A percentile compares a stretch with the other conserved stretches of the same genome.
Evolutionary conservation across 2,797 vertebrate genomes (phyloP).

Genomic region (Scomberomorus guttatus): DNA sequence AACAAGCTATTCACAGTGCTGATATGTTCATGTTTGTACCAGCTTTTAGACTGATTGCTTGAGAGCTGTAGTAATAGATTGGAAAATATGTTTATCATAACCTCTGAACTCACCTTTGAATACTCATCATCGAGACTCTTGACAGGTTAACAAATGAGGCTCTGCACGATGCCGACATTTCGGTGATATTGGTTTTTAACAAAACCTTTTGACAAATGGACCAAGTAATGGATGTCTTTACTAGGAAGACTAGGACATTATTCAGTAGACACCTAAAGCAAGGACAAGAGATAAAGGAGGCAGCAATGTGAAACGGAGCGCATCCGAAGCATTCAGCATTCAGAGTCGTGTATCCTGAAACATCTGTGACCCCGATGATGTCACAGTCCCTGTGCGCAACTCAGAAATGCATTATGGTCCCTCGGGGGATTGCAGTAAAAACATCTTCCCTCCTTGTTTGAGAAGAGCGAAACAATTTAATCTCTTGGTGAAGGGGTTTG

Average conservation of each 20-base stretch:
- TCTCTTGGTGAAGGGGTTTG: conserved; percentile 31
- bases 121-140: conserved; percentile 32
- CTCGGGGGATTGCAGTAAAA: conserved; percentile 63
- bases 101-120: conserved; percentile 52
- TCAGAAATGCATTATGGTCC: conserved; percentile 65
- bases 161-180: conserved; percentile 31
- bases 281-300: conserved; percentile 29
- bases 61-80: conserved; percentile 30
- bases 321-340: conserved; percentile 63
- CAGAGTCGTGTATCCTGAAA: conserved; percentile 50
- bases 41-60: conserved; percentile 38
- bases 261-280: conserved; percentile 8
- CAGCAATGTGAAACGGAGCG: conserved; percentile 53
- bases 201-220: conserved; percentile 33
- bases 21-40: conserved; percentile 28
- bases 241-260: conserved; percentile 3
- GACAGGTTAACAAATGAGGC: conserved; percentile 59
- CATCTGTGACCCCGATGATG: conserved; percentile 65
- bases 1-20: conserved; percentile 20
- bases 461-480: conserved; percentile 54
- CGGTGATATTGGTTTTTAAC: conserved; percentile 34
- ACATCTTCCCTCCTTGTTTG: conserved; percentile 66
- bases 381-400: conserved; percentile 44
- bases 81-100: conserved; percentile 41
- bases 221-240: conserved; percentile 27